These are phyloP conservation scores for Drosophila prosaltans DNA, from an alignment of 1,140 invertebrate species.

Conservation along the genomic window DNA sequence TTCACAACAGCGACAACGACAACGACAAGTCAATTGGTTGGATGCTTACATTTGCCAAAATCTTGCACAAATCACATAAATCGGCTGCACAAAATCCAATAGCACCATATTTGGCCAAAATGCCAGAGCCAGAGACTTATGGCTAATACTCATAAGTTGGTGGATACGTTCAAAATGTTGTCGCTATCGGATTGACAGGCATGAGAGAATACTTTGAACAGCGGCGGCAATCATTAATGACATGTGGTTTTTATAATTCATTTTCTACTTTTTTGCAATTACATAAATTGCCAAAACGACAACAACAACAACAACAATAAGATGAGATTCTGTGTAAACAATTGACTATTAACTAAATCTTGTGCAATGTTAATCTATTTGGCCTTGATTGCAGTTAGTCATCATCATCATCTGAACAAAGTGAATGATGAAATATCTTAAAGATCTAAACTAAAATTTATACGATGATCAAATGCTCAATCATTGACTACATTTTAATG, in stretches of 20 bases:
- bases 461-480: constrained; percentile 45
- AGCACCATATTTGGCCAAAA: constrained; percentile 74
- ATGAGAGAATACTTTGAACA: constrained; percentile 66
- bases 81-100: constrained; percentile 65
- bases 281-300: constrained; percentile 47
- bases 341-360: constrained; percentile 43
- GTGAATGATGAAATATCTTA: constrained; percentile 32
- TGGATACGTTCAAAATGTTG: constrained; percentile 23
- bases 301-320: constrained; percentile 33
- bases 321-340: constrained; percentile 46
- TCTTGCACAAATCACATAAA: constrained; percentile 77
- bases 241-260: constrained; percentile 60
- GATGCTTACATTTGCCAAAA: constrained; percentile 68
- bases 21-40: constrained; percentile 66
- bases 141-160: constrained; percentile 74
- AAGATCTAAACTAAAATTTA: constrained; percentile 43
- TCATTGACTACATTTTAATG: constrained; percentile 54
- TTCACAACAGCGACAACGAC: not conserved
- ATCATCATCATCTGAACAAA: not conserved
- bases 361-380: constrained; percentile 56
- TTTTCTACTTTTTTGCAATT: constrained; percentile 41
- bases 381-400: constrained; percentile 10
- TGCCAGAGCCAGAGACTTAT: constrained; percentile 62
- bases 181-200: constrained; percentile 60
- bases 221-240: constrained; percentile 53